Base-by-base conservation (phyloP, 2,113 vertebrate species). In the Sebastes fasciatus region DNA sequence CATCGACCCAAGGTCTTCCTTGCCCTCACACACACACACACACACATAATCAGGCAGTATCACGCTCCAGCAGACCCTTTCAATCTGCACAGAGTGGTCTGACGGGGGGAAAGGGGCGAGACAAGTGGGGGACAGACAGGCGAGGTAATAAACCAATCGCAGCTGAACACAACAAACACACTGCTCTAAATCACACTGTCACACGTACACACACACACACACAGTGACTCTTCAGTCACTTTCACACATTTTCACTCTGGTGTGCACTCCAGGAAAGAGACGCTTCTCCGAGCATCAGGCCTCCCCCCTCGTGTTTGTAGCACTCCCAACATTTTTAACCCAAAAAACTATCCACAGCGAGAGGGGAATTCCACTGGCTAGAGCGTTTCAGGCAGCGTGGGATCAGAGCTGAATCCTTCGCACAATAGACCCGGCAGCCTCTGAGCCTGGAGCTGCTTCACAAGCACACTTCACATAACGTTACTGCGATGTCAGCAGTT, bases 111-210 rank as follows among this genome's bases (percentile, higher is more conserved):
- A 63, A 52, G 48, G 62, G 70, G 60, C 43, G 49, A 85, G 48
- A 79, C 34, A 68, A 72, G 74, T 72, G 62, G 72, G 84, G 64
- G 75, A 21, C 72, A 74, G 79, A 72, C 85, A 67, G 63, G 70
- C 67, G 9, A 55, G 77, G 70, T 77, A 85, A 90, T 92, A 91
- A 92, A 92, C 60, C 90, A 86, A 64, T 46, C 74, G 67, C 73
- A 84, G 83, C 79, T 86, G 70, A 91, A 88, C 66, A 71, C 88
- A 88, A 81, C 81, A 86, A 67, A 79, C 83, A 34, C 80, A 65
- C 58, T 9, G 58, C 80, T 54, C 65, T 85, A 74, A 86, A 90
- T 91, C 87, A 85, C 26, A 26, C 2, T 26, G 8, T 42, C 55
- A 26, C 70, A 42, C 55, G 2, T 26, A 7, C 26, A 23, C 51